Conservation (phyloP, 2,113 vertebrate genomes). For the Kryptolebias marmoratus region DNA sequence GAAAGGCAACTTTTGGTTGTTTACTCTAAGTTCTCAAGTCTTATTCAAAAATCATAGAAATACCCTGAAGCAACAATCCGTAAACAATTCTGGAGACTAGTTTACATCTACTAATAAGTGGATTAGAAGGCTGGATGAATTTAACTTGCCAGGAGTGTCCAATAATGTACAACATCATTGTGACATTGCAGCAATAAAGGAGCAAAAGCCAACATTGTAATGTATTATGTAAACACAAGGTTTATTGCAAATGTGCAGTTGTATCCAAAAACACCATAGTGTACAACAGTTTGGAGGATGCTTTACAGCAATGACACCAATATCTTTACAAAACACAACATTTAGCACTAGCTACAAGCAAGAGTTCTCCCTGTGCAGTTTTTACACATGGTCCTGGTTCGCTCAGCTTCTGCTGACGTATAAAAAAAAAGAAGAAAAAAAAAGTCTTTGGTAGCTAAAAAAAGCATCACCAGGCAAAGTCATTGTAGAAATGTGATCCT, state of each 20-base stretch:
- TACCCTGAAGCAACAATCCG: neutral
- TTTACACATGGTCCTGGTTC: constrained; percentile 79
- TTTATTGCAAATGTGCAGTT: constrained; percentile 86
- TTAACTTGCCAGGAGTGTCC: neutral
- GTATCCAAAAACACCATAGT: constrained; percentile 79
- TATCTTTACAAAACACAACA: constrained; percentile 70
- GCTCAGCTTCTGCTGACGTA: constrained; percentile 47
- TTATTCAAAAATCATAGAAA: neutral
- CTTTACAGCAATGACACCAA: constrained; percentile 80
- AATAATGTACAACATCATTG: neutral
- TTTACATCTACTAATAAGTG: neutral
- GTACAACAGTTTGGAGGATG: constrained; percentile 75
- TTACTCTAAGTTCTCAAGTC: neutral
- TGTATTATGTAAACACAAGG: constrained; percentile 81
- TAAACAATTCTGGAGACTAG: neutral
- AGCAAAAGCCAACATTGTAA: constrained; percentile 24
- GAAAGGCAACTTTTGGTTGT: neutral
- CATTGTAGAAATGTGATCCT: constrained; percentile 59
- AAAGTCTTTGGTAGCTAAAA: constrained; percentile 81
- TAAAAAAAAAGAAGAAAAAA: constrained; percentile 35
- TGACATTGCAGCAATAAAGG: neutral
- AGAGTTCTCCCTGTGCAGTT: constrained; percentile 75
- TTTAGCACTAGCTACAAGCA: constrained; percentile 56
- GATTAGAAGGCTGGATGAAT: neutral
- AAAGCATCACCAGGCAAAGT: constrained; percentile 64